These are phyloP conservation scores for Orthonyx spaldingii DNA, from an alignment of 2,113 vertebrate species.

Conservation along the genomic window DNA sequence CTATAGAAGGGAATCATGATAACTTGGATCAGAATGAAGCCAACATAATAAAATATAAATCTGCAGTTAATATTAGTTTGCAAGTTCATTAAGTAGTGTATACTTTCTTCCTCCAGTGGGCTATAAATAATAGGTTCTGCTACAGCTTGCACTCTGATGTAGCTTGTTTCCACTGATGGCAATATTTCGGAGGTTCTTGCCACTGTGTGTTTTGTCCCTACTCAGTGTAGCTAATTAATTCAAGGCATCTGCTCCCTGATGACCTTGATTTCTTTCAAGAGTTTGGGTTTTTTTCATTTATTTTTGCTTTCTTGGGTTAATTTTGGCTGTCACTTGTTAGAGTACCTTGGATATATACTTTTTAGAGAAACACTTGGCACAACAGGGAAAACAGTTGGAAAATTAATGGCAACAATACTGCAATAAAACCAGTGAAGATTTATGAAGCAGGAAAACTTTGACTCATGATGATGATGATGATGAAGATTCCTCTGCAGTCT, in stretches of 20 bases:
- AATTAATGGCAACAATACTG: neutral
- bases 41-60: conserved; percentile 34
- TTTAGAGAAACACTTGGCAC: conserved; percentile 46
- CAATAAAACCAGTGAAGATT: conserved; percentile 7
- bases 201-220: neutral
- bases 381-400: conserved; percentile 15
- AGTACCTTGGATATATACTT: conserved; percentile 15
- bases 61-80: conserved; percentile 49
- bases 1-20: neutral
- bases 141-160: neutral
- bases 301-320: conserved; percentile 48
- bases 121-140: conserved; percentile 49
- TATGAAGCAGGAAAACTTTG: neutral
- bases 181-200: neutral
- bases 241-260: conserved; percentile 37
- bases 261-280: conserved; percentile 24
- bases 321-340: conserved; percentile 25
- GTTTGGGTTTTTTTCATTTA: conserved; percentile 7
- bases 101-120: conserved; percentile 36
- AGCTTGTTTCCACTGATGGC: conserved; percentile 25
- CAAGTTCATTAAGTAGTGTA: conserved; percentile 40
- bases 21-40: conserved; percentile 7
- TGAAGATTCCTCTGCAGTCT: neutral
- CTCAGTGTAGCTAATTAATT: conserved; percentile 35
- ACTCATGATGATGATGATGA: neutral